Evolutionary conservation across 2,888 invertebrate species (phyloP), one percentile per base, ranked within the genome.

Genomic region (Gymnocheta viridis): DNA sequence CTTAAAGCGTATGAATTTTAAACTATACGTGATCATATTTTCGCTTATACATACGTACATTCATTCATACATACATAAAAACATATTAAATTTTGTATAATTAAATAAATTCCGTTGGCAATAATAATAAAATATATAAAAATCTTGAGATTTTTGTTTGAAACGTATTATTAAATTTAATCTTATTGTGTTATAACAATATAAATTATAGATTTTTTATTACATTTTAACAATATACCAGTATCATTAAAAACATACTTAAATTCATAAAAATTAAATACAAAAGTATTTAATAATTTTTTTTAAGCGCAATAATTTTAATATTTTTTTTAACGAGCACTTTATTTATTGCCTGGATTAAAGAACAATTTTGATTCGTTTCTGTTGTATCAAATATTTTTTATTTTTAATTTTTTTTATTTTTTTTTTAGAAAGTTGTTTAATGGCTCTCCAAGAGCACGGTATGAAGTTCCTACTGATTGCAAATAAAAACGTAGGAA

Each of bases 391-490:
- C 54, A 22, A 19, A 49, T 72, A 64, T 72, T 29, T 29, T 17
- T 17, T 32, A 32, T 24, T n/a, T 22, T 14, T 51, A 4, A 7
- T 9, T 22, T 9, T 17, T 22, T 35, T 14, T 19, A 9, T 49
- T 73, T 56, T 64, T 64, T 54, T 54, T 78, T 85, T 82, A 77
- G 79, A 83, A 84, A 79, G 91, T 89, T 92, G 93, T 91, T 88
- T 91, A 93, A 94, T 94, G 95, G 96, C 95, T 94, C 95, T 95
- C 97, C 97, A 97, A 97, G 97, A 97, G 97, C 97, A 97, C 97
- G 97, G 97, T 97, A 97, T 97, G 97, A 97, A 97, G 97, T 97
- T 97, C 97, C 97, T 97, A 97, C 97, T 95, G 93, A 93, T 93
- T 91, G 93, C 94, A 96, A 89, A 88, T 89, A 87, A 87, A 88